Percentiles rank a stretch among this genome's conserved stretches.
These are phyloP conservation scores for Donacobius atricapilla DNA, from an alignment of 2,113 vertebrate species.

Conservation along the genomic window DNA sequence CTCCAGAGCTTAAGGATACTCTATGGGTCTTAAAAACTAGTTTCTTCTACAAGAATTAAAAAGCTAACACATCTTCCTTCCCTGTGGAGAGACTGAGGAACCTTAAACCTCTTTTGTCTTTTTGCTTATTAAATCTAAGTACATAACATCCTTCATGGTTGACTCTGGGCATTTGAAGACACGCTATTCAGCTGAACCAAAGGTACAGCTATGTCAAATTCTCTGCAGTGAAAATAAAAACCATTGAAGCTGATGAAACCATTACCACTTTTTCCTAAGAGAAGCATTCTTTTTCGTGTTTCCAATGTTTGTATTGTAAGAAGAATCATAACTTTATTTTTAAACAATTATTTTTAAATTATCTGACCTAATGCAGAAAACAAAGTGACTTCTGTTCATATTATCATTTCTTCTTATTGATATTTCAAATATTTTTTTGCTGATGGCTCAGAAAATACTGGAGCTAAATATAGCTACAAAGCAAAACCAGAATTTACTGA, in stretches of 20 bases:
- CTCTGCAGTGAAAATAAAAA: conserved; percentile 13
- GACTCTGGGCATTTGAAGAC: conserved; percentile 35
- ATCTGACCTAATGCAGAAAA: conserved; percentile 29
- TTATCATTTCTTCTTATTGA: conserved; percentile 7
- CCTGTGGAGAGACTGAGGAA: not conserved
- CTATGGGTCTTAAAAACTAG: not conserved
- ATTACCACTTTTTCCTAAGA: conserved; percentile 44
- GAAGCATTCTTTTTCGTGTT: conserved; percentile 49
- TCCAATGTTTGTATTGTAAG: conserved; percentile 3
- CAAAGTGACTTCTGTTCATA: not conserved
- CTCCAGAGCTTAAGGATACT: not conserved
- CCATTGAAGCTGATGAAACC: conserved; percentile 32
- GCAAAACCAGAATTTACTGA: conserved; percentile 32
- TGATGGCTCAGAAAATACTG: conserved; percentile 45
- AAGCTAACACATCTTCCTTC: not conserved
- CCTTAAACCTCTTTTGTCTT: not conserved
- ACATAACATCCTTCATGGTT: not conserved
- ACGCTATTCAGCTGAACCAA: conserved; percentile 36
- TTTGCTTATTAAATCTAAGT: not conserved
- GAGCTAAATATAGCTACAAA: conserved; percentile 49
- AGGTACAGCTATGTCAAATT: conserved; percentile 29
- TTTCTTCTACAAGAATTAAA: not conserved
- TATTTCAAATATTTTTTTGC: conserved; percentile 59
- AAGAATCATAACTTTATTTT: conserved; percentile 37
- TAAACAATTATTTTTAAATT: conserved; percentile 12